Percentiles rank a stretch among this genome's conserved stretches.
phyloP scores from a whole-genome alignment of 2,797 vertebrate species.

The Cirrhinus mrigala region DNA sequence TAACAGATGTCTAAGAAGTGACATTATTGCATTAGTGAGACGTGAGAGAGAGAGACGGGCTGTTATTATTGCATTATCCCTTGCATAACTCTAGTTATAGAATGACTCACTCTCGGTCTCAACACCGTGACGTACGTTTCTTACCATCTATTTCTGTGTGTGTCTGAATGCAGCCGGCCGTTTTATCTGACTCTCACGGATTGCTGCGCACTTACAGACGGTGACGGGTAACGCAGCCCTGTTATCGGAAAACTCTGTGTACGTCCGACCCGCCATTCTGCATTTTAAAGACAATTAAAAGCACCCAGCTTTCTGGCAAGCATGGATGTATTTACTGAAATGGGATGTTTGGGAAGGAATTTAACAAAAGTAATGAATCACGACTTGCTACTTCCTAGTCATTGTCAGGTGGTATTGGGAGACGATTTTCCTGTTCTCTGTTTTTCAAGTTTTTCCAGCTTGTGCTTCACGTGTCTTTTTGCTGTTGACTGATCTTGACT shows the following conservation, averaged over 20 bases:
- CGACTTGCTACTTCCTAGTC: neutral
- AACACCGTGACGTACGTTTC: constrained; percentile 53
- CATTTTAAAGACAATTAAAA: neutral
- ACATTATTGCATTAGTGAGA: constrained; percentile 48
- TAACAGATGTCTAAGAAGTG: constrained; percentile 48
- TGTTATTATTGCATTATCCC: constrained; percentile 57
- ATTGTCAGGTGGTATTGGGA: too few relatives aligned
- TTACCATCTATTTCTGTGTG: constrained; percentile 42
- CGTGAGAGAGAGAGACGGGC: neutral
- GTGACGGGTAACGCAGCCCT: neutral
- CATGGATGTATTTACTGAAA: neutral
- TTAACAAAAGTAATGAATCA: neutral
- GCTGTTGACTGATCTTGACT: neutral
- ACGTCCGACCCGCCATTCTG: neutral
- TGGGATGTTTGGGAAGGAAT: neutral
- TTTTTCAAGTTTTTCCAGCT: neutral
- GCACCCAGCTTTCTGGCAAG: neutral
- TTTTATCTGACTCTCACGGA: constrained; percentile 6
- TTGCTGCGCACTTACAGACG: neutral
- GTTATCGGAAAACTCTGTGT: constrained; percentile 4
- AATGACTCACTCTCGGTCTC: constrained; percentile 77
- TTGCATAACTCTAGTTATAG: constrained; percentile 70
- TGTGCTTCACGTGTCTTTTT: neutral
- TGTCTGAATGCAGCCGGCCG: constrained; percentile 18
- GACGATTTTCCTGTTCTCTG: neutral